Evolutionary conservation across 2,888 invertebrate genomes (phyloP).

Genomic region (Athripsodes cinereus): DNA sequence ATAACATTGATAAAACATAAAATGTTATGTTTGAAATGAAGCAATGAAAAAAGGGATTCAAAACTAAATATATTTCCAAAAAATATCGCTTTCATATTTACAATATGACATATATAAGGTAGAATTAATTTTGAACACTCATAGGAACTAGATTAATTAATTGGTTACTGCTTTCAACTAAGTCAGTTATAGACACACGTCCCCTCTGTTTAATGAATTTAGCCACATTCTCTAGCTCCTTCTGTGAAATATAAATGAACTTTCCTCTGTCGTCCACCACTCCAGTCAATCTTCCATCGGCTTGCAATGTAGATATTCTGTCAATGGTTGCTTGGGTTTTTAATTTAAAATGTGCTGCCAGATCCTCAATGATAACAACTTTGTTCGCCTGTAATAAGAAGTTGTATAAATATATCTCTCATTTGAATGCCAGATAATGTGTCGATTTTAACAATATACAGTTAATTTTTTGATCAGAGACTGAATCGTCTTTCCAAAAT

Average conservation of each 20-base stretch:
- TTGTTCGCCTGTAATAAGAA: constrained; percentile 63
- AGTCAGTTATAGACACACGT: constrained; percentile 85
- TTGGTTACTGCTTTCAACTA: constrained; percentile 91
- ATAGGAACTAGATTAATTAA: constrained; percentile 77
- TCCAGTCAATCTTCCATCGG: constrained; percentile 80
- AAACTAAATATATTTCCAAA: too few species aligned
- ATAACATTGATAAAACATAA: too few species aligned
- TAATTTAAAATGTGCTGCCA: constrained; percentile 85
- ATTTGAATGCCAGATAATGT: too few species aligned
- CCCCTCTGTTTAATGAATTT: constrained; percentile 95
- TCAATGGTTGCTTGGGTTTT: constrained; percentile 86
- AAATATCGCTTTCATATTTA: too few species aligned
- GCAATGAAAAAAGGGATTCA: too few species aligned
- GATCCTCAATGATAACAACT: constrained; percentile 88
- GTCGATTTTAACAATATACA: too few species aligned
- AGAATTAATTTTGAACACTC: not conserved
- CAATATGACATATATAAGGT: too few species aligned
- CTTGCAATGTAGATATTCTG: constrained; percentile 78
- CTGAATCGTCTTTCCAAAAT: too few species aligned
- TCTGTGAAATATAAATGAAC: constrained; percentile 92
- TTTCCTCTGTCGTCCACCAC: constrained; percentile 99
- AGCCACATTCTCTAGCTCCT: constrained; percentile 87
- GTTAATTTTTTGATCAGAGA: too few species aligned
- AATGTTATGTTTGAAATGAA: too few species aligned
- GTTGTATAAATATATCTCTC: not conserved